Conservation (phyloP, 2,888 invertebrate genomes). For the Ischnus inquisitorius region DNA sequence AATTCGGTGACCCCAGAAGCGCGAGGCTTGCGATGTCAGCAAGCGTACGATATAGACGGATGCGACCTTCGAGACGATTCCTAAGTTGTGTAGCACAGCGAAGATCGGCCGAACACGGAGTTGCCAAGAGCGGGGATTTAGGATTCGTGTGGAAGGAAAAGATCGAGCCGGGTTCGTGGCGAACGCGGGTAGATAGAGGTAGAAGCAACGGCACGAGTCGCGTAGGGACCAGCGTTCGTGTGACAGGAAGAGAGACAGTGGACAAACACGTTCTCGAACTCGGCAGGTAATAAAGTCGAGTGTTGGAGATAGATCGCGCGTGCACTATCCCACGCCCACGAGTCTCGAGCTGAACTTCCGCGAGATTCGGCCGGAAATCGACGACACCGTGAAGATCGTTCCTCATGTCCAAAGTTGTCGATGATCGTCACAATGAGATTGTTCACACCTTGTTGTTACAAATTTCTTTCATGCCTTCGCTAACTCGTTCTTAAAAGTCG, state of each 20-base stretch:
- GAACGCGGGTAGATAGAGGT: neutral
- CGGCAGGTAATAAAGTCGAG: neutral
- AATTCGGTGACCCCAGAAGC: neutral
- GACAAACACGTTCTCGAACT: slow-evolving; percentile 18
- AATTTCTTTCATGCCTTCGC: too few species aligned
- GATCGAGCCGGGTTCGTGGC: neutral
- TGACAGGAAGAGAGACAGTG: slow-evolving; percentile 10
- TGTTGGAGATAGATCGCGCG: slow-evolving; percentile 5
- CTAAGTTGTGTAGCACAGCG: neutral
- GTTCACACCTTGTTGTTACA: too few species aligned
- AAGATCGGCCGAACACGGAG: neutral
- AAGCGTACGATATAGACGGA: neutral
- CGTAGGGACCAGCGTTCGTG: neutral
- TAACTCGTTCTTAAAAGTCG: too few species aligned
- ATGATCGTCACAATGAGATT: too few species aligned
- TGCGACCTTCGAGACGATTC: slow-evolving; percentile 1
- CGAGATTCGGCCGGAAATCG: neutral
- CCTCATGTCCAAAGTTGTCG: neutral
- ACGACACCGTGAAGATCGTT: neutral
- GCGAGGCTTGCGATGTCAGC: neutral
- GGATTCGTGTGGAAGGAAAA: neutral
- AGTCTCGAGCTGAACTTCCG: neutral
- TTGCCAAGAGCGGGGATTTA: neutral
- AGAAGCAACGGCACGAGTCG: neutral
- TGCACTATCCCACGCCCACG: slow-evolving; percentile 17